Percentiles rank a stretch among this genome's conserved stretches.
phyloP scores from a whole-genome alignment of 1,140 invertebrate species.

The Antheraea mylitta region DNA sequence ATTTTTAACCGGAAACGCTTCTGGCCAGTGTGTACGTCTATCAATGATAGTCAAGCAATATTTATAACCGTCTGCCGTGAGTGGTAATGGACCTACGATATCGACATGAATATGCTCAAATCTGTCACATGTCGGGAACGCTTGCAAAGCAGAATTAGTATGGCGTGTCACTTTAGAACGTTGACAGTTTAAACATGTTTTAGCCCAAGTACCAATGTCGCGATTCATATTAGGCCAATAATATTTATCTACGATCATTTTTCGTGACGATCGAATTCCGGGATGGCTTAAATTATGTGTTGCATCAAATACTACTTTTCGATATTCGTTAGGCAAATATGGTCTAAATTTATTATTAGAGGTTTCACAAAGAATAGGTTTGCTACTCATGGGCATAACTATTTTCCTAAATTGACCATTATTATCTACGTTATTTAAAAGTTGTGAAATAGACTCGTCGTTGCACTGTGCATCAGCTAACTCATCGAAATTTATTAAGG shows the following conservation, averaged over 20 bases:
- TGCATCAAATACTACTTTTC: not conserved
- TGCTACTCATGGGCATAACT: conserved; percentile 9
- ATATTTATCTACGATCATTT: conserved; percentile 13
- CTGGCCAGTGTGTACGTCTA: conserved; percentile 1
- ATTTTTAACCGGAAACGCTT: conserved; percentile 6
- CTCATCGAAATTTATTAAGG: conserved; percentile 8
- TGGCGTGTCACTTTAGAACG: conserved; percentile 13
- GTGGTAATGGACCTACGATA: not conserved
- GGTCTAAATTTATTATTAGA: conserved; percentile 6
- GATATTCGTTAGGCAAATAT: conserved; percentile 16
- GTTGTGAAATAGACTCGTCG: not conserved
- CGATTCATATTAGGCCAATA: conserved; percentile 19
- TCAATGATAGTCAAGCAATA: conserved; percentile 2
- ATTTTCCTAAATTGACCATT: conserved; percentile 2
- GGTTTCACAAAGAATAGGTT: conserved; percentile 14
- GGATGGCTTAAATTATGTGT: conserved; percentile 18
- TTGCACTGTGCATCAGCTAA: conserved; percentile 3
- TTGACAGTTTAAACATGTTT: conserved; percentile 38
- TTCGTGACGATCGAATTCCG: conserved; percentile 7
- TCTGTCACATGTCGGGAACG: conserved; percentile 29
- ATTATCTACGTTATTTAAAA: not conserved
- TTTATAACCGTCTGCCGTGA: not conserved
- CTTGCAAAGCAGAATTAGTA: conserved; percentile 17
- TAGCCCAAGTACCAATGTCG: conserved; percentile 45
- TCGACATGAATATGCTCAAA: conserved; percentile 70